Conservation (phyloP, 2,797 vertebrate genomes). For the Lithobates sylvaticus region DNA sequence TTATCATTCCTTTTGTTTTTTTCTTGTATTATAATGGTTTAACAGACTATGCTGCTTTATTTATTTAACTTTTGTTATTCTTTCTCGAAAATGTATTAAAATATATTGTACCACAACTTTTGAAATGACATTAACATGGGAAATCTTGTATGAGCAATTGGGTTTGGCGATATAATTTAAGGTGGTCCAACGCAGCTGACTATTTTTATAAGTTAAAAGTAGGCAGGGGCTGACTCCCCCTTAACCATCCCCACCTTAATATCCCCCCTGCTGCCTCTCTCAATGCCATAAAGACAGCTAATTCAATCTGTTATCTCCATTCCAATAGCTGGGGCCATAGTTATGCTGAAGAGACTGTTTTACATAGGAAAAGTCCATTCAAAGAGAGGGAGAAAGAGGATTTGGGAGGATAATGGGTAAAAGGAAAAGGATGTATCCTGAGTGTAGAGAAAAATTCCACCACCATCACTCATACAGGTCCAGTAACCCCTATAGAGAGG, state of each 20-base stretch:
- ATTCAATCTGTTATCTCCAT: conserved; percentile 51
- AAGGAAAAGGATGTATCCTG: conserved; percentile 47
- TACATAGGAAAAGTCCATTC: conserved; percentile 48
- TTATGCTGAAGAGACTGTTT: conserved; percentile 21
- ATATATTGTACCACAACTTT: no score
- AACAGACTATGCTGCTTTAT: no score
- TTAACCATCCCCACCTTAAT: background rate
- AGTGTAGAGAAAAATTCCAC: conserved; percentile 6
- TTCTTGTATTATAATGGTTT: no score
- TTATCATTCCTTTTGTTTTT: no score
- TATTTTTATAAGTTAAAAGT: background rate
- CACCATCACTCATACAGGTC: conserved; percentile 22
- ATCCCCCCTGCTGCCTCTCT: conserved; percentile 12
- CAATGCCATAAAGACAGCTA: conserved; percentile 24
- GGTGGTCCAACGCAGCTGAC: no score
- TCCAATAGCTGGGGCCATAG: conserved; percentile 13
- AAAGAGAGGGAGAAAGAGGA: conserved; percentile 7
- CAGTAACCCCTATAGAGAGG: background rate
- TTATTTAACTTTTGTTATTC: no score
- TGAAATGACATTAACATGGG: no score
- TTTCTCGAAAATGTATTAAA: no score
- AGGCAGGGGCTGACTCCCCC: background rate
- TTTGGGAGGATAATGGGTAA: conserved; percentile 23
- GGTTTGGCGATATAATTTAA: no score
- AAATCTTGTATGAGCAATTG: no score